These are phyloP conservation scores for Mesoclemmys tuberculata DNA, from an alignment of 2,113 vertebrate species.

Conservation along the genomic window DNA sequence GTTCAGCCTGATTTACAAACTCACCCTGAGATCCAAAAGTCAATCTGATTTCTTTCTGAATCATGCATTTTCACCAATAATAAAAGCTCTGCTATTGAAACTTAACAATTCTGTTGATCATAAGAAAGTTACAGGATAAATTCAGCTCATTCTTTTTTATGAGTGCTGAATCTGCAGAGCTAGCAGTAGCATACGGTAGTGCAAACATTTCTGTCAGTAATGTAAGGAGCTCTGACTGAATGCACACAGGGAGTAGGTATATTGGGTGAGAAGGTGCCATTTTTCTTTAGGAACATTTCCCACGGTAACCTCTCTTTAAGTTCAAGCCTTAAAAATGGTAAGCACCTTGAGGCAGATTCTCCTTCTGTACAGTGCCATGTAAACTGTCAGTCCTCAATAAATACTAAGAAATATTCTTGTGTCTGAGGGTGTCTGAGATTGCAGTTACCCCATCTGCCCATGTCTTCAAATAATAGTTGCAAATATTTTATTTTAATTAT, in stretches of 20 bases:
- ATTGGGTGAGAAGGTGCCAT: not conserved
- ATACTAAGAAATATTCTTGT: not conserved
- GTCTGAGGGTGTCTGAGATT: not conserved
- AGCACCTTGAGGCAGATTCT: not conserved
- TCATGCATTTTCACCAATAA: not conserved
- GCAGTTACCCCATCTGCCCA: not conserved
- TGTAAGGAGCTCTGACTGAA: not conserved
- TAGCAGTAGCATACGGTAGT: not conserved
- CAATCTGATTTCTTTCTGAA: not conserved
- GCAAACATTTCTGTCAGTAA: not conserved
- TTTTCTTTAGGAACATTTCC: not conserved
- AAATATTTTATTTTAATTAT: not conserved
- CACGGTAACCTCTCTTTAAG: accelerated
- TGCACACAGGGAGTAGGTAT: not conserved
- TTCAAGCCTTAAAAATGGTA: not conserved
- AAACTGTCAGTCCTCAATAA: not conserved
- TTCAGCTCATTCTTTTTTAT: not conserved
- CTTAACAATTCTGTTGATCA: not conserved
- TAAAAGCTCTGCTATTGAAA: not conserved
- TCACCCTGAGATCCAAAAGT: accelerated
- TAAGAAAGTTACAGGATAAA: not conserved
- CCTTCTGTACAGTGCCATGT: not conserved
- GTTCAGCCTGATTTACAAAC: not conserved
- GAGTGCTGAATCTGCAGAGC: not conserved
- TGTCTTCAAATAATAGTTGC: not conserved